phyloP scores from a whole-genome alignment of 1,140 invertebrate genomes.

The Pemphigus obesinymphae region DNA sequence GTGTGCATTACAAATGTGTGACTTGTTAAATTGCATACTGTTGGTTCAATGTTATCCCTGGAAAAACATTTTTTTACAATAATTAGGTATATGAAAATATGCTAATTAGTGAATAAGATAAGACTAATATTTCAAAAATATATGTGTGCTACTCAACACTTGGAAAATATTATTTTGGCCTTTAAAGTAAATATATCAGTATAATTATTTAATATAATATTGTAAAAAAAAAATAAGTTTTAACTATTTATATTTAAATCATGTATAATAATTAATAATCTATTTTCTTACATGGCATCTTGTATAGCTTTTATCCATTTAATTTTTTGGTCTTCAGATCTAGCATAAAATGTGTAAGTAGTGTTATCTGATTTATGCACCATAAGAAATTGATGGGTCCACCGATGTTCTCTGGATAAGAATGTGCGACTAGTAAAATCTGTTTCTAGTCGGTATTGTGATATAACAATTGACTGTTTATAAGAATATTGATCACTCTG shows the following conservation, averaged over 20 bases:
- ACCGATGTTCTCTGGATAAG: slow-evolving; percentile 65
- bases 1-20: slow-evolving; percentile 84
- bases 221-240: not conserved
- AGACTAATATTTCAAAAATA: too few species aligned
- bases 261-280: not conserved
- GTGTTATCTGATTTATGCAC: slow-evolving; percentile 75
- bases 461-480: slow-evolving; percentile 76
- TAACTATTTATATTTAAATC: not conserved
- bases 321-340: slow-evolving; percentile 78
- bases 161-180: not conserved
- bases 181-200: not conserved
- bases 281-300: slow-evolving; percentile 75
- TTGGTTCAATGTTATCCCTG: slow-evolving; percentile 84
- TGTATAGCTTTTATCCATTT: slow-evolving; percentile 89
- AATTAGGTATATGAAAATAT: not conserved
- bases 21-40: slow-evolving; percentile 69
- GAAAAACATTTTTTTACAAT: slow-evolving; percentile 33
- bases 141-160: not conserved
- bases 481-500: slow-evolving; percentile 89
- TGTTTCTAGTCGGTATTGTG: slow-evolving; percentile 77
- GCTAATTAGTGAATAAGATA: too few species aligned
- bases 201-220: not conserved
- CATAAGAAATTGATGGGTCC: slow-evolving; percentile 76
- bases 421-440: slow-evolving; percentile 62
- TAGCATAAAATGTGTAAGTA: slow-evolving; percentile 84